Base-by-base conservation (phyloP, 2,888 invertebrate genomes). In the Octodonta nipae region DNA sequence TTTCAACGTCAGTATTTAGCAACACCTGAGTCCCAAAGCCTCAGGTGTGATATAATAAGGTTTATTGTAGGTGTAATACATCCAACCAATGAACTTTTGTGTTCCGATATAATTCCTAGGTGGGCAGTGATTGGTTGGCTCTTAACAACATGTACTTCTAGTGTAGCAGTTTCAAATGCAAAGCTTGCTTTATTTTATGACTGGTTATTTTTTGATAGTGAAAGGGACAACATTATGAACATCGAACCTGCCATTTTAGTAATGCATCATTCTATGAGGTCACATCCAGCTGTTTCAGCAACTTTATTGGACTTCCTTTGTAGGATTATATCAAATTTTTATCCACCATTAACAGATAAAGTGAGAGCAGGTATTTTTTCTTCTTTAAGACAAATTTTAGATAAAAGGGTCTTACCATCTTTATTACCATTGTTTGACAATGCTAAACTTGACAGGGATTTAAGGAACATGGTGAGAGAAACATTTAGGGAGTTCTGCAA, bases 111-210 rank as follows among this genome's bases (percentile, higher is more conserved):
- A 58, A 88, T 88, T 60, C 91, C 91, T 44, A 71, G 91, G 46
- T 91, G 91, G 91, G 89, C 89, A 41, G 85, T 91, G 27, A 89
- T 91, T 52, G 88, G 89, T 34, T 91, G 91, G 91, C 70, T 91
- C 5, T 68, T 91, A 35, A 87, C 87, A 26, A 87, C 88, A 8
- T 88, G 87, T 57, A 89, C 88, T 22, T 85, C 86, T 26, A 80
- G 77, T 54, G 85, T 87, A 17, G 86, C 87, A 27, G 83, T 85
- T 35, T 82, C 87, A 30, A 88, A 88, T 68, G 86, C 88, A 27
- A 92, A 91, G 64, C 63, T 91, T 35, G 86, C 89, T 10, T 66
- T 92, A 28, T 91, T 92, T 61, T 89, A 86, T 60, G 92, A 92
- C 60, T 92, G 91, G 91, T 64, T 91, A 26, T 84, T 88, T 54